phyloP scores from a whole-genome alignment of 2,888 invertebrate genomes.

The Drosophila koepferae region DNA sequence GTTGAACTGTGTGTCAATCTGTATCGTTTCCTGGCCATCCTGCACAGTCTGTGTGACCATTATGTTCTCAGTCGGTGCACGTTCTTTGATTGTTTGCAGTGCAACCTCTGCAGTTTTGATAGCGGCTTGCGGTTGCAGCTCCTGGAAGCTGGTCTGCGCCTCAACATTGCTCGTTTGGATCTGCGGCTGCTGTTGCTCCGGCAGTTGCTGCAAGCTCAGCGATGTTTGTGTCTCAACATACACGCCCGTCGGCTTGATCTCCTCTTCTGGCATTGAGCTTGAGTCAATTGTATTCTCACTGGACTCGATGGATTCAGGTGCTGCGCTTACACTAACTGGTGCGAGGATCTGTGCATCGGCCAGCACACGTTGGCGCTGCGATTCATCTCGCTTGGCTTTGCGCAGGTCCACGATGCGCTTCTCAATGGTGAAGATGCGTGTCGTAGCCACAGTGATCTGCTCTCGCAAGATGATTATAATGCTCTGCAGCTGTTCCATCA shows the following conservation, averaged over 20 bases:
- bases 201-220: conserved; percentile 85
- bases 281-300: conserved; percentile 88
- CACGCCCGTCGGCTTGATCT: conserved; percentile 84
- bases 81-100: conserved; percentile 84
- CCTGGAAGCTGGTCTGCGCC: conserved; percentile 87
- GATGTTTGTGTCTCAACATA: conserved; percentile 90
- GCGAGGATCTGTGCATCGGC: conserved; percentile 77
- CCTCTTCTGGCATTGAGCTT: conserved; percentile 90
- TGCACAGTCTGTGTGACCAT: conserved; percentile 88
- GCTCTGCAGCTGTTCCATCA: conserved; percentile 87
- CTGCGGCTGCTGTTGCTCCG: conserved; percentile 39
- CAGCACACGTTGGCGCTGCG: conserved; percentile 73
- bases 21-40: conserved; percentile 89
- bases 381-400: conserved; percentile 73
- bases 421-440: conserved; percentile 87
- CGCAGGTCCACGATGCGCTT: conserved; percentile 76
- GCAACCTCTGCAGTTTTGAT: conserved; percentile 81
- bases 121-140: conserved; percentile 34
- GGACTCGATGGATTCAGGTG: conserved; percentile 81
- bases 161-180: conserved; percentile 85
- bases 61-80: conserved; percentile 88
- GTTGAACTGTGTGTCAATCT: conserved; percentile 89
- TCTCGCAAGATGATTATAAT: conserved; percentile 87
- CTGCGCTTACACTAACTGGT: conserved; percentile 37
- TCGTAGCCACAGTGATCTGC: conserved; percentile 88